Evolutionary conservation across 2,888 invertebrate genomes (phyloP).

Genomic region (Auanema freiburgensis): DNA sequence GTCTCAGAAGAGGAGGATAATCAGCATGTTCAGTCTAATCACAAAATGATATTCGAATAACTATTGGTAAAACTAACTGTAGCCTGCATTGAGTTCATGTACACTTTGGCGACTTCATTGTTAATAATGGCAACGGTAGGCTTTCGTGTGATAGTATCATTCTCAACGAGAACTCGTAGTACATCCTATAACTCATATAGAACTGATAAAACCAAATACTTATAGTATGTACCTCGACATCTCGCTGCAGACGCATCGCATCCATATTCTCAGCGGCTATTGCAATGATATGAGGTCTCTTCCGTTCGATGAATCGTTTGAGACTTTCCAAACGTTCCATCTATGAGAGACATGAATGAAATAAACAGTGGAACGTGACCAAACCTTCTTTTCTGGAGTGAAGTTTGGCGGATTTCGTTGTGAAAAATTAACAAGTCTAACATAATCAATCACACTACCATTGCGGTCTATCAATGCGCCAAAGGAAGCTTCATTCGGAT

Average conservation of each 20-base stretch:
- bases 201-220: background rate
- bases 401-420: constrained; percentile 66
- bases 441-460: constrained; percentile 87
- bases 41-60: background rate
- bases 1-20: constrained; percentile 79
- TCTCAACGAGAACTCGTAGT: constrained; percentile 63
- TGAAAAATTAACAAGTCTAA: constrained; percentile 82
- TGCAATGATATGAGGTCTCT: constrained; percentile 90
- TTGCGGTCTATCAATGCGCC: constrained; percentile 83
- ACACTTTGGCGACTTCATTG: constrained; percentile 87
- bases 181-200: constrained; percentile 26
- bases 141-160: constrained; percentile 62
- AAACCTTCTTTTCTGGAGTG: constrained; percentile 28
- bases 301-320: constrained; percentile 76
- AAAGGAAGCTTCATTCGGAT: constrained; percentile 60
- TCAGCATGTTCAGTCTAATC: constrained; percentile 49
- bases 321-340: constrained; percentile 49
- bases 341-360: constrained; percentile 28
- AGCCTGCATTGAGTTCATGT: constrained; percentile 78
- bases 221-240: constrained; percentile 4
- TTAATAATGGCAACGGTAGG: constrained; percentile 82
- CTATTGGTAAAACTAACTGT: constrained; percentile 18
- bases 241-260: constrained; percentile 37
- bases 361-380: background rate
- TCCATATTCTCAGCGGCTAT: constrained; percentile 79